Base-by-base conservation (phyloP, 1,140 invertebrate species). In the Heliconius nattereri region DNA sequence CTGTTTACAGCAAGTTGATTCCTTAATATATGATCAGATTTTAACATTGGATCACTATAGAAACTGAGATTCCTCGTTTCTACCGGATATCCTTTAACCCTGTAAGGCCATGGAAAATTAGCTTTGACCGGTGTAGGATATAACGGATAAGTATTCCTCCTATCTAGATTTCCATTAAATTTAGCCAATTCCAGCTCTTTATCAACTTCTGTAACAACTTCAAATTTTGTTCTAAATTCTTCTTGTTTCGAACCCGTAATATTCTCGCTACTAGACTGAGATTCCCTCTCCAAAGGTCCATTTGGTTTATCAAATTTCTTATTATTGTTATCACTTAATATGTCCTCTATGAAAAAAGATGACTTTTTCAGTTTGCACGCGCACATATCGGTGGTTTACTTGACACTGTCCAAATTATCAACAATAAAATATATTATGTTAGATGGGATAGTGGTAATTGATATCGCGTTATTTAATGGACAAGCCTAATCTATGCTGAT, bases 391-490 rank as follows among this genome's bases (percentile, higher is more conserved):
- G 82, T 84, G 81, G 85, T 71, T 82, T 83, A 86, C 76, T 85
- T 77, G 74, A 78, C 78, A 93, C 91, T 93, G 92, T 84, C 89
- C 85, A 90, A 91, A 86, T 90, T 92, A 93, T 92, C 91, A 79
- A 54, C 75, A 78, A 73, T 88, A 91, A 88, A 66, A 19, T 16
- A 29, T 72, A 57, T 57, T n/a, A 72, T 26, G 71, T 72, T 52
- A 87, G 87, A 83, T 83, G 82, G 79, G 81, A 86, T 81, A 75
- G 75, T 80, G 82, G 85, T 93, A 94, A 92, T 93, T 92, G 92
- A 93, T 94, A 93, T 89, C 90, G 90, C 90, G 90, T 92, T 87
- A 87, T 89, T 90, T 89, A 91, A 92, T 91, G 90, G 90, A 90
- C 87, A 86, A 82, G 49, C 83, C 84, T 93, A 91, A 93, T 94